Percentiles rank a stretch among this genome's conserved stretches.
Evolutionary conservation across 2,888 invertebrate genomes (phyloP).

Genomic region (Synergus umbraculus): DNA sequence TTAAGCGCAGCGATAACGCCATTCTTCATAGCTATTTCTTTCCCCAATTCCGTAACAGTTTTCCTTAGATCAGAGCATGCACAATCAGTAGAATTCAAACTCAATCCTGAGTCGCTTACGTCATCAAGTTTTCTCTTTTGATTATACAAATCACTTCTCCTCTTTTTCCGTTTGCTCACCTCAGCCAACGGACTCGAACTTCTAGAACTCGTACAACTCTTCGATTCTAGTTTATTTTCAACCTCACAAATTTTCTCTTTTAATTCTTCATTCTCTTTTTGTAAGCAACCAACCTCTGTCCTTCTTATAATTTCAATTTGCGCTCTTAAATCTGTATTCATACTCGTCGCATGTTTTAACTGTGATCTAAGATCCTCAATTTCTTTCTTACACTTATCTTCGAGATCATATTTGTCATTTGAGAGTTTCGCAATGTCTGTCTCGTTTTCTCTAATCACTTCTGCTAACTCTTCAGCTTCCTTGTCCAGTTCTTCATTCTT

Average conservation of each 20-base stretch:
- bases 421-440: constrained; percentile 58
- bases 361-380: background rate
- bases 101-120: constrained; percentile 43
- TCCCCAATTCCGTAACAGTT: constrained; percentile 64
- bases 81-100: constrained; percentile 48
- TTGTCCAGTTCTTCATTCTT: constrained; percentile 77
- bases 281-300: background rate
- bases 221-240: constrained; percentile 54
- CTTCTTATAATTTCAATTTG: constrained; percentile 8
- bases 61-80: constrained; percentile 54
- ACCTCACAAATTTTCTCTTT: constrained; percentile 54
- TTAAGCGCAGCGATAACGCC: constrained; percentile 68
- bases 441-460: constrained; percentile 55
- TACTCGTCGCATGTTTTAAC: background rate
- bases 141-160: constrained; percentile 64
- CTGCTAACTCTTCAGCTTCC: constrained; percentile 75
- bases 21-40: constrained; percentile 67
- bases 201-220: constrained; percentile 58
- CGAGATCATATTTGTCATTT: constrained; percentile 73
- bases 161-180: constrained; percentile 57
- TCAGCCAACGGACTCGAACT: constrained; percentile 61
- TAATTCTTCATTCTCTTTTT: constrained; percentile 51
- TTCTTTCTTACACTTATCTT: constrained; percentile 55
- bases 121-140: constrained; percentile 61
- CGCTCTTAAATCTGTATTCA: constrained; percentile 6